phyloP scores from a whole-genome alignment of 2,888 invertebrate genomes.

The Drosophila villosipedis region DNA sequence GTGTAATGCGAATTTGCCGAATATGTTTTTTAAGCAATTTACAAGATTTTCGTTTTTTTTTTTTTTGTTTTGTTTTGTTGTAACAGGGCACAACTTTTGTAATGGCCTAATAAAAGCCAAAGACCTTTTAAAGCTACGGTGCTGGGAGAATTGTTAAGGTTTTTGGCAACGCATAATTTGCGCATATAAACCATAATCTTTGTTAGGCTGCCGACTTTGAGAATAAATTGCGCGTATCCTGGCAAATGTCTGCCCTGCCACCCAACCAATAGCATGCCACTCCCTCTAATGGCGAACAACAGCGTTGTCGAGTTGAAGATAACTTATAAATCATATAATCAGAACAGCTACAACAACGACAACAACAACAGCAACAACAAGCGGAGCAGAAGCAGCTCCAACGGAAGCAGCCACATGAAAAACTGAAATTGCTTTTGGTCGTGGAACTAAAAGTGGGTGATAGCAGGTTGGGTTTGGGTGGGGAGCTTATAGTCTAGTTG shows the following conservation, averaged over 20 bases:
- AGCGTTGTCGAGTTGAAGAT: conserved; percentile 68
- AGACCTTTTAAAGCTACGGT: conserved; percentile 5
- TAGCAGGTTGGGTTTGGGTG: neutral
- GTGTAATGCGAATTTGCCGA: conserved; percentile 56
- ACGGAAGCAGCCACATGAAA: conserved; percentile 59
- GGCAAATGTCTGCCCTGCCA: conserved; percentile 4
- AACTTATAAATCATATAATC: conserved; percentile 79
- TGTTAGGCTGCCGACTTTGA: conserved; percentile 57
- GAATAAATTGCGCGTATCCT: conserved; percentile 72
- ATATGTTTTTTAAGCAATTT: conserved; percentile 64
- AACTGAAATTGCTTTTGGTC: conserved; percentile 76
- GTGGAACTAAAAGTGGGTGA: neutral
- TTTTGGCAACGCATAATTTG: conserved; percentile 66
- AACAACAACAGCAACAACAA: conserved; percentile 23
- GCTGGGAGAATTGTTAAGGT: conserved; percentile 24
- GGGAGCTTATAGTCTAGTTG: conserved; percentile 21
- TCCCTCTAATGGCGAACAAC: conserved; percentile 51
- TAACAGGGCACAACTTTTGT: conserved; percentile 37
- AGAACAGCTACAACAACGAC: conserved; percentile 56
- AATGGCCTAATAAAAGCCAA: conserved; percentile 49
- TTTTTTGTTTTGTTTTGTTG: conserved; percentile 25
- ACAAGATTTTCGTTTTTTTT: conserved; percentile 44
- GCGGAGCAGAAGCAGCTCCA: conserved; percentile 23
- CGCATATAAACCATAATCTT: conserved; percentile 78
- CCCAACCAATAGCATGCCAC: neutral